Conservation (phyloP, 2,797 vertebrate genomes). For the Poeciliopsis presidionis region DNA sequence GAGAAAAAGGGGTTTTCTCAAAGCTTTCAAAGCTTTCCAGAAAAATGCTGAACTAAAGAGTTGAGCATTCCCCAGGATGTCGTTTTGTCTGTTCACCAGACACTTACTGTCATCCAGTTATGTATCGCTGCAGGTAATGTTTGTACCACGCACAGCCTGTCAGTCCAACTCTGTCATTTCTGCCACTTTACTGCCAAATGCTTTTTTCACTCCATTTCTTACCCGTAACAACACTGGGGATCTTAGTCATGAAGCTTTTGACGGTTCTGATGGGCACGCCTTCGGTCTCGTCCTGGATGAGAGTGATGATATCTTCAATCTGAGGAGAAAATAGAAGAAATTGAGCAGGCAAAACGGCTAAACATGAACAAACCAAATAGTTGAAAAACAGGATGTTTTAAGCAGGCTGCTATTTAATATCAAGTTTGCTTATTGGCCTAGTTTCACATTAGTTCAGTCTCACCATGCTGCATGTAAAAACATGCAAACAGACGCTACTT, state of each 20-base stretch:
- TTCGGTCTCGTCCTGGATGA: constrained; percentile 94
- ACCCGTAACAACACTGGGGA: constrained; percentile 98
- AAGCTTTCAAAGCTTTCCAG: background rate
- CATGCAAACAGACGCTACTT: background rate
- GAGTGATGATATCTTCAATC: constrained; percentile 95
- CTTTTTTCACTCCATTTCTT: constrained; percentile 35
- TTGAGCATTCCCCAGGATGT: constrained; percentile 1
- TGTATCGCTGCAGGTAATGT: constrained; percentile 5
- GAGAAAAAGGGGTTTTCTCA: constrained; percentile 1
- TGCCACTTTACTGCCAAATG: background rate
- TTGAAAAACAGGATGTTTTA: background rate
- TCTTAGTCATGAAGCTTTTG: constrained; percentile 99
- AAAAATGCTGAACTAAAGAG: background rate
- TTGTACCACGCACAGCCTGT: background rate
- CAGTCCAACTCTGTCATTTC: constrained; percentile 2
- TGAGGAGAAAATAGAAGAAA: constrained; percentile 55
- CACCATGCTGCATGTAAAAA: background rate
- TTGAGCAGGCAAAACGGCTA: background rate
- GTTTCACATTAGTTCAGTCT: background rate
- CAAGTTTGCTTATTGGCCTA: background rate
- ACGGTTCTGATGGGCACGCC: constrained; percentile 96
- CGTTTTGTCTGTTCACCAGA: constrained; percentile 6
- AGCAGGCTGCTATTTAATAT: background rate
- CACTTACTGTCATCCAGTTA: constrained; percentile 9
- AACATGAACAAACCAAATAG: background rate